Conservation (phyloP, 2,888 invertebrate species). For the Asteroscopus sphinx region DNA sequence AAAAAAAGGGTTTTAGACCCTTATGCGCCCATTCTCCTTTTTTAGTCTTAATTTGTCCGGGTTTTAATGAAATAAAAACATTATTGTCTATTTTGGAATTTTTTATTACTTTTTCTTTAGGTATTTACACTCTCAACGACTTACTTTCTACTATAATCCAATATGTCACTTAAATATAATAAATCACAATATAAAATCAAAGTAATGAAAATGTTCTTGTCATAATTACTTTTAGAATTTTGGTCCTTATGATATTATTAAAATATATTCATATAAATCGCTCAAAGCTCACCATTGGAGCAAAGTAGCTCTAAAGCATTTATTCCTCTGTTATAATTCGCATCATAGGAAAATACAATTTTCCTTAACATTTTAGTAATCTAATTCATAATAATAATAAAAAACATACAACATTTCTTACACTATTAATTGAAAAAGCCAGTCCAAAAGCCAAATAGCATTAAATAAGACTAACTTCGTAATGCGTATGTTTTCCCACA, state of each 20-base stretch:
- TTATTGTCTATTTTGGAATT: slow-evolving; percentile 68
- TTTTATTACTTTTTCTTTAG: slow-evolving; percentile 80
- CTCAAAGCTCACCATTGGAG: slow-evolving; percentile 45
- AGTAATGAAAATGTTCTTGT: slow-evolving; percentile 67
- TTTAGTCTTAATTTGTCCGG: no score
- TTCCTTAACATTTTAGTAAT: slow-evolving; percentile 62
- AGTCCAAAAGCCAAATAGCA: slow-evolving; percentile 85
- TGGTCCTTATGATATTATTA: slow-evolving; percentile 64
- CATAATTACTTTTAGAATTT: slow-evolving; percentile 74
- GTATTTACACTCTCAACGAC: slow-evolving; percentile 81
- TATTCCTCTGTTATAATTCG: slow-evolving; percentile 47
- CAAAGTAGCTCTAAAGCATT: slow-evolving; percentile 45
- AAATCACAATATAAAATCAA: slow-evolving; percentile 83
- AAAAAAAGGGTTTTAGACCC: no score
- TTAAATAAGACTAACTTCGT: slow-evolving; percentile 85
- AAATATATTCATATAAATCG: slow-evolving; percentile 51
- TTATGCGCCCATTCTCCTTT: no score
- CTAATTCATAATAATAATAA: slow-evolving; percentile 73
- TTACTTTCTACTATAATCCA: slow-evolving; percentile 76
- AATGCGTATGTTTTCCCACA: slow-evolving; percentile 90
- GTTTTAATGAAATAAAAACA: slow-evolving; percentile 38
- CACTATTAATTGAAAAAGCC: slow-evolving; percentile 81
- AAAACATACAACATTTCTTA: slow-evolving; percentile 76
- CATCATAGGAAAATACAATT: slow-evolving; percentile 67
- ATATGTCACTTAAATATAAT: slow-evolving; percentile 78